Conservation (phyloP, 2,797 vertebrate species). For the Cirrhinus molitorella region DNA sequence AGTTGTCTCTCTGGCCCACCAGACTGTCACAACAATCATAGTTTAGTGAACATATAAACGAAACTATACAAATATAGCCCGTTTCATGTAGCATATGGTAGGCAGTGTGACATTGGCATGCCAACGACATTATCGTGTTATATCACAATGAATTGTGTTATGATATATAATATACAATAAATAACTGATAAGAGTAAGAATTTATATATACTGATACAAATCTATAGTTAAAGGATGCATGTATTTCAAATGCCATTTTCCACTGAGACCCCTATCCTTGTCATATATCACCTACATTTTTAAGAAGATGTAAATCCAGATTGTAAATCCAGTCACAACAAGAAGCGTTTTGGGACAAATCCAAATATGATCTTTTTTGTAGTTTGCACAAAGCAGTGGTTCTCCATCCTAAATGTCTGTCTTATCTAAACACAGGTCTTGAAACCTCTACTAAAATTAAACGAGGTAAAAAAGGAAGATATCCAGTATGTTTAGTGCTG, state of each 20-base stretch:
- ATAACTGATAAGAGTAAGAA: background rate
- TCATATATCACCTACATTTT: background rate
- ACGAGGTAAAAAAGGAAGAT: no score
- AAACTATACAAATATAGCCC: background rate
- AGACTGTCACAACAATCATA: background rate
- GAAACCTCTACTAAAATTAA: background rate
- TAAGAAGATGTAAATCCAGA: background rate
- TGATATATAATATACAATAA: background rate
- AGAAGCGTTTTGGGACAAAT: background rate
- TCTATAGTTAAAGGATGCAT: background rate
- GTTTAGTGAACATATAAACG: background rate
- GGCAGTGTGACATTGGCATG: background rate
- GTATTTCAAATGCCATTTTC: background rate
- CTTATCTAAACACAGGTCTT: background rate
- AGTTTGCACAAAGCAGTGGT: background rate
- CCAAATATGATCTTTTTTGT: background rate
- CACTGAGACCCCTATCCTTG: background rate
- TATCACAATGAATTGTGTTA: background rate
- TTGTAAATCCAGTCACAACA: background rate
- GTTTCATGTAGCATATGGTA: background rate
- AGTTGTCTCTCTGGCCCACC: background rate
- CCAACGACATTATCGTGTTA: background rate
- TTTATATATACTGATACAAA: background rate
- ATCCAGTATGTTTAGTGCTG: no score
- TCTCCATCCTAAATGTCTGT: background rate